Percentiles rank a stretch among this genome's conserved stretches.
These are phyloP conservation scores for Sinosuthora webbiana DNA, from an alignment of 2,113 vertebrate genomes.

Conservation along the genomic window DNA sequence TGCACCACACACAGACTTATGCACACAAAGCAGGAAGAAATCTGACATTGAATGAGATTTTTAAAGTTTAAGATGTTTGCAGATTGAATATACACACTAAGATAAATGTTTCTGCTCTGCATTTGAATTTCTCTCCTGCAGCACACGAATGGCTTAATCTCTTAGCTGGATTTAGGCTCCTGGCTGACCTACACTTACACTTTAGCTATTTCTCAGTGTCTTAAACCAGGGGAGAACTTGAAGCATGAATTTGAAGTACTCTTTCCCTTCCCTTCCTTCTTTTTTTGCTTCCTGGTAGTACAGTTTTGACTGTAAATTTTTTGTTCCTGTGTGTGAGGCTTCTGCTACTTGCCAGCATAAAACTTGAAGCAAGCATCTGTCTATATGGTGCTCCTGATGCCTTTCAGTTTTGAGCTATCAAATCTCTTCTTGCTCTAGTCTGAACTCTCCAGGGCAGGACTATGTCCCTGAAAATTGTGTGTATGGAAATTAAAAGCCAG, in stretches of 20 bases:
- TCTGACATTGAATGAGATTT: not conserved
- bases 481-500: not conserved
- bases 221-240: not conserved
- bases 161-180: not conserved
- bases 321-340: not conserved
- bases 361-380: not conserved
- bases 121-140: not conserved
- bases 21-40: not conserved
- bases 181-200: fast-evolving
- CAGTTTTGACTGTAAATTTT: not conserved
- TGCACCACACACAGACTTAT: not conserved
- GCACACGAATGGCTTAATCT: not conserved
- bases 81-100: not conserved
- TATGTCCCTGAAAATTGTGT: not conserved
- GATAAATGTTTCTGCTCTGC: not conserved
- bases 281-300: not conserved
- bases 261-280: not conserved
- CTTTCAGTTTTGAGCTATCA: not conserved
- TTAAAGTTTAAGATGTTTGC: slow-evolving; percentile 14
- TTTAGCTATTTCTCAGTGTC: not conserved
- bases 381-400: not conserved
- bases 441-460: not conserved
- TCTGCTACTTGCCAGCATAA: not conserved
- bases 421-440: not conserved
- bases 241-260: not conserved